A percentile compares a stretch with the other conserved stretches of the same genome.
These are phyloP conservation scores for Frankliniella fusca DNA, from an alignment of 2,888 invertebrate species.

Conservation along the genomic window DNA sequence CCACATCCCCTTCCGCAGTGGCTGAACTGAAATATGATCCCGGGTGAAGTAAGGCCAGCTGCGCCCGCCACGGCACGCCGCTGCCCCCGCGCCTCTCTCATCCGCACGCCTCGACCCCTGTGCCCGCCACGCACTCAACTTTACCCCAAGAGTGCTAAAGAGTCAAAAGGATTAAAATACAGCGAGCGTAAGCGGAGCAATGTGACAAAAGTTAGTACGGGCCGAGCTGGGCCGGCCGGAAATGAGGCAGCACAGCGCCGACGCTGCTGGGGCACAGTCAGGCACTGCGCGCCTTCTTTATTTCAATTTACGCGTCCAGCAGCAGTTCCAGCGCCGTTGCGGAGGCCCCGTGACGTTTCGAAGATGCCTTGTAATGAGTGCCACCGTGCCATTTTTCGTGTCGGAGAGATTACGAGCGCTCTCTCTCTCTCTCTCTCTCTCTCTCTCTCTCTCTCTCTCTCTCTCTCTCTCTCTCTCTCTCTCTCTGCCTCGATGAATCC, in stretches of 20 bases:
- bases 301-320: neutral
- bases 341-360: too few species aligned
- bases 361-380: too few species aligned
- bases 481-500: neutral
- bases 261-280: neutral
- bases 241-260: too few species aligned
- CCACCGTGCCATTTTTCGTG: neutral
- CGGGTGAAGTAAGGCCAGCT: neutral
- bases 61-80: neutral
- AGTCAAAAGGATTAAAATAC: slow-evolving; percentile 20
- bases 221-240: neutral
- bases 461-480: neutral
- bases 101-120: neutral
- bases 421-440: neutral
- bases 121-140: neutral
- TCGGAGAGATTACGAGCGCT: neutral
- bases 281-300: neutral
- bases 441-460: neutral
- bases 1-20: neutral
- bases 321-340: too few species aligned
- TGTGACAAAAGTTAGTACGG: slow-evolving; percentile 16
- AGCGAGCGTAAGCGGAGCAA: neutral
- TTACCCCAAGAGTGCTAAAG: slow-evolving; percentile 3
- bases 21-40: neutral
- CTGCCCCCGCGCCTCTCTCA: neutral